Percentiles rank a stretch among this genome's conserved stretches.
These are phyloP conservation scores for Amiota communis DNA, from an alignment of 2,888 invertebrate species.

Conservation along the genomic window DNA sequence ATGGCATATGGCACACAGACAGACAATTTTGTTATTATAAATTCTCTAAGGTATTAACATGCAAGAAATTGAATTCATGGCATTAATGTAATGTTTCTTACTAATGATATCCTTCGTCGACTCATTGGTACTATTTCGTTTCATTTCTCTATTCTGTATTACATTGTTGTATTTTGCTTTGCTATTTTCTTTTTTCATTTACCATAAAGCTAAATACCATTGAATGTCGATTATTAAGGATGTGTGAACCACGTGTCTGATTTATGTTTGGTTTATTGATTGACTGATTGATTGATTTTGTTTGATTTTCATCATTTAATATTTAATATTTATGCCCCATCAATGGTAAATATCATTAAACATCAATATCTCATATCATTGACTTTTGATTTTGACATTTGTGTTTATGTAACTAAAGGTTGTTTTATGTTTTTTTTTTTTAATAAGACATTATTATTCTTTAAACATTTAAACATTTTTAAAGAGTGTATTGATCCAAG, in stretches of 20 bases:
- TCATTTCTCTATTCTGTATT: no score
- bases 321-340: neutral
- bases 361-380: neutral
- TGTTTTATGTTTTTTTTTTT: no score
- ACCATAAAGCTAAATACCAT: neutral
- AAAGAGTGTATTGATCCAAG: no score
- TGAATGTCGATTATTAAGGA: neutral
- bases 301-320: conserved; percentile 47
- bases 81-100: no score
- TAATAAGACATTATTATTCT: no score
- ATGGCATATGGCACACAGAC: conserved; percentile 51
- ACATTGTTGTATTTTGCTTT: no score
- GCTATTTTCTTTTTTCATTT: neutral
- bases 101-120: no score
- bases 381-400: neutral
- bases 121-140: no score
- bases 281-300: conserved; percentile 62
- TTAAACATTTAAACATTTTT: no score
- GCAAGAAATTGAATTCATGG: neutral
- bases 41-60: neutral
- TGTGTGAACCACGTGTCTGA: neutral
- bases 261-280: conserved; percentile 22
- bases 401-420: neutral
- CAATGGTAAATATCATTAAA: conserved; percentile 8
- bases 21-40: conserved; percentile 8